Conservation (phyloP, 2,113 vertebrate species). For the Mohoua ochrocephala region DNA sequence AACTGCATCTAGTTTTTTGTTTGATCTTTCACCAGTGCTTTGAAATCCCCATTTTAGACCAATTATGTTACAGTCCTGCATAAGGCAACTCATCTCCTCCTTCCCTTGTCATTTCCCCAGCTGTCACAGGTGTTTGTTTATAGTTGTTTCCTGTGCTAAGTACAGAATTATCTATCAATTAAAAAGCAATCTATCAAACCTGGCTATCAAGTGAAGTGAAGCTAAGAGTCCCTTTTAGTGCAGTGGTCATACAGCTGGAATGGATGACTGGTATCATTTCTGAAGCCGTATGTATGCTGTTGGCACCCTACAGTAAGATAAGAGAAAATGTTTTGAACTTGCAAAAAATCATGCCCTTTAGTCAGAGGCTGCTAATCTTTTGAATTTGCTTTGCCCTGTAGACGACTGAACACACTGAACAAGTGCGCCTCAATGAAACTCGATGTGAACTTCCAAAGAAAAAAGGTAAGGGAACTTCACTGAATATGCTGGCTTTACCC, state of each 20-base stretch:
- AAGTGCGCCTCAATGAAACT: slow-evolving; percentile 99
- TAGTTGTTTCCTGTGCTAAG: not conserved
- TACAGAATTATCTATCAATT: not conserved
- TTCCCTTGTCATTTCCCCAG: not conserved
- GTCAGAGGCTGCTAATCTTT: slow-evolving; percentile 42
- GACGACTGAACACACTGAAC: slow-evolving; percentile 94
- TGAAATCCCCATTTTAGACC: not conserved
- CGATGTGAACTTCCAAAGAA: slow-evolving; percentile 92
- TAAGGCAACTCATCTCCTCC: not conserved
- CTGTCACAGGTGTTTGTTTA: not conserved
- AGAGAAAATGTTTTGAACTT: slow-evolving; percentile 31
- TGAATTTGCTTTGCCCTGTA: slow-evolving; percentile 73
- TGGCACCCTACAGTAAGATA: not conserved
- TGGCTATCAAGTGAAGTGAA: not conserved
- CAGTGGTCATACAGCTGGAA: not conserved
- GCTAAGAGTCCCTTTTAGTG: not conserved
- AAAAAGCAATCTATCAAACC: not conserved
- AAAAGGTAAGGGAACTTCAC: slow-evolving; percentile 82
- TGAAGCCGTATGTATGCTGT: not conserved
- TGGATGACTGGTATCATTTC: not conserved
- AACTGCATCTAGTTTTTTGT: not conserved
- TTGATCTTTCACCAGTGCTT: not conserved
- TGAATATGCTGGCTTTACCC: not conserved
- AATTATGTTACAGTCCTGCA: not conserved
- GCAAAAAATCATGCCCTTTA: not conserved